A percentile compares a stretch with the other conserved stretches of the same genome.
phyloP scores from a whole-genome alignment of 1,140 invertebrate species.

The Bombus superbus region DNA sequence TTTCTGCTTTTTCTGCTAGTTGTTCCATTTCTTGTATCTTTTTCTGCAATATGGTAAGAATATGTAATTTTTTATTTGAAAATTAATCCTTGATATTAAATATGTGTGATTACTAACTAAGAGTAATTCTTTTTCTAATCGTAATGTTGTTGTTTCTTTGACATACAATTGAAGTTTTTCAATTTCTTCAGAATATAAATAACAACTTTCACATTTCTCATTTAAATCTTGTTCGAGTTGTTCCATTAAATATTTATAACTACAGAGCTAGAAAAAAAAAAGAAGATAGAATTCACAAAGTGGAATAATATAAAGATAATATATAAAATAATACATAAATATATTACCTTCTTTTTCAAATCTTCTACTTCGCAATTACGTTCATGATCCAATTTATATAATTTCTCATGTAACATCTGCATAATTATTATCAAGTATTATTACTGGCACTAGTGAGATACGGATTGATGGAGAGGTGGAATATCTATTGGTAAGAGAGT shows the following conservation, averaged over 20 bases:
- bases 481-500: too few relatives aligned
- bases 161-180: slow-evolving; percentile 41
- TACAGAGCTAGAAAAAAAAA: slow-evolving; percentile 49
- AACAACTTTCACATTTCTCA: slow-evolving; percentile 55
- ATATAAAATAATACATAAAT: not conserved
- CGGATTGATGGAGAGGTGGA: too few relatives aligned
- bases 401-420: slow-evolving; percentile 56
- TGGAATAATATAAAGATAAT: not conserved
- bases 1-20: slow-evolving; percentile 52
- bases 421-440: slow-evolving; percentile 30
- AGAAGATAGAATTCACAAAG: not conserved
- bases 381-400: slow-evolving; percentile 39
- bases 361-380: slow-evolving; percentile 49
- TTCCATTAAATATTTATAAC: slow-evolving; percentile 46
- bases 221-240: slow-evolving; percentile 57
- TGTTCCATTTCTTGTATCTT: slow-evolving; percentile 57
- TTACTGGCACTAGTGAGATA: too few relatives aligned
- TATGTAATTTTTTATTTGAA: slow-evolving; percentile 10
- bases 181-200: slow-evolving; percentile 61
- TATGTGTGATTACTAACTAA: slow-evolving; percentile 34
- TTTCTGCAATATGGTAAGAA: slow-evolving; percentile 30
- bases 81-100: not conserved
- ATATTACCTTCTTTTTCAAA: slow-evolving; percentile 63
- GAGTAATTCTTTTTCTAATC: slow-evolving; percentile 53
- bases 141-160: slow-evolving; percentile 48